These are phyloP conservation scores for Disparrhopalites patrizii DNA, from an alignment of 2,888 invertebrate species.

Conservation along the genomic window DNA sequence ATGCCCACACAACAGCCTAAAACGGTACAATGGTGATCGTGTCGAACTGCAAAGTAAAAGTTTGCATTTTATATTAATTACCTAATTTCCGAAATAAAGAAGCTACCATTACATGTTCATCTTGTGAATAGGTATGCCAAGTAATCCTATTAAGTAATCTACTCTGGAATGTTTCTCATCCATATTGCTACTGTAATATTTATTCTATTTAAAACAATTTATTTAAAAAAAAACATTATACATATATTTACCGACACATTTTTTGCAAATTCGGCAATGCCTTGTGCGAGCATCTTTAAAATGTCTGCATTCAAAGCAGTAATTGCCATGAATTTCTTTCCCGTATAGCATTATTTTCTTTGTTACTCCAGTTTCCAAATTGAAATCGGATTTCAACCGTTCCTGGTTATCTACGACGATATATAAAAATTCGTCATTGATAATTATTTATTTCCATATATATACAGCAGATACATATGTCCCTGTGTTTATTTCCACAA, in stretches of 20 bases:
- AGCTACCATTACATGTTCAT: too few species aligned
- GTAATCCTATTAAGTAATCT: too few species aligned
- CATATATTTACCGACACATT: not conserved
- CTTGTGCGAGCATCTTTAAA: slow-evolving; percentile 6
- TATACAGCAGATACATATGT: too few species aligned
- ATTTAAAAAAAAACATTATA: too few species aligned
- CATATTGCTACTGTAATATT: not conserved
- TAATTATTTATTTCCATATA: not conserved
- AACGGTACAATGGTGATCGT: slow-evolving; percentile 5
- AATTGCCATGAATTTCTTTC: not conserved
- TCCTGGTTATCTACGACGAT: slow-evolving; percentile 3
- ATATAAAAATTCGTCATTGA: too few species aligned
- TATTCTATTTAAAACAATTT: not conserved
- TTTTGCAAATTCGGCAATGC: slow-evolving; percentile 4
- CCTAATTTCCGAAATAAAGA: too few species aligned
- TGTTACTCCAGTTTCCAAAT: not conserved
- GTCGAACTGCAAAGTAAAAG: slow-evolving; percentile 1
- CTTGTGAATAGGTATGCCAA: too few species aligned
- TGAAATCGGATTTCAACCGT: not conserved
- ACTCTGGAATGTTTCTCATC: not conserved
- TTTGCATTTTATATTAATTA: not conserved
- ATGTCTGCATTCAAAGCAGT: slow-evolving; percentile 13
- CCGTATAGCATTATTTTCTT: not conserved
- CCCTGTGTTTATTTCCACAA: too few species aligned
- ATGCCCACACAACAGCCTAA: slow-evolving; percentile 7